A percentile compares a stretch with the other conserved stretches of the same genome.
Conservation (phyloP, 1,140 invertebrate species). For the Sogatella furcifera region DNA sequence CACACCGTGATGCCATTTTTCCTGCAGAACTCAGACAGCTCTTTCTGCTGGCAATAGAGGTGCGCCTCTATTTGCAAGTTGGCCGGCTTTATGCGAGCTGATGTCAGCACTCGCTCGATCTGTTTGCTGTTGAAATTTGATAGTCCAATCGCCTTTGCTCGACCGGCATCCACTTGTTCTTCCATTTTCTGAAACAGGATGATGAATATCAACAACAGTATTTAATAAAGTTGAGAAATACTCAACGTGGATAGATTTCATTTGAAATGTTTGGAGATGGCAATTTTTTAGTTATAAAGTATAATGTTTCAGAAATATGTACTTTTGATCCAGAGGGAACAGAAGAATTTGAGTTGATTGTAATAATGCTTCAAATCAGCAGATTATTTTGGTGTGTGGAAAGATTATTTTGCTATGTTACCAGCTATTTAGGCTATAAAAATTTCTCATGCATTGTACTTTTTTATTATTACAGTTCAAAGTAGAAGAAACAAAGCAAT, state of each 20-base stretch:
- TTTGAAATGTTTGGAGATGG: not conserved
- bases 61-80: conserved; percentile 44
- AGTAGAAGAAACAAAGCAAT: no score
- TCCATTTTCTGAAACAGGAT: conserved; percentile 39
- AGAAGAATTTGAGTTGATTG: no score
- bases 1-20: conserved; percentile 41
- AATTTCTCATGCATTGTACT: no score
- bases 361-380: no score
- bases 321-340: no score
- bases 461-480: no score
- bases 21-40: conserved; percentile 44
- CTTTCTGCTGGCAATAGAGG: conserved; percentile 47
- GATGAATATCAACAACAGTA: no score
- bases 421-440: no score
- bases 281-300: not conserved
- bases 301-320: no score
- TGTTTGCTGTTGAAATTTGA: conserved; percentile 32
- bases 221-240: not conserved
- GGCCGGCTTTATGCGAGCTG: conserved; percentile 18
- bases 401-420: no score
- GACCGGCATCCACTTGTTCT: conserved; percentile 38
- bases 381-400: no score
- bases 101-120: conserved; percentile 24
- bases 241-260: not conserved
- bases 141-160: conserved; percentile 33